Evolutionary conservation across 1,140 invertebrate species (phyloP).

Genomic region (Bombus affinis): DNA sequence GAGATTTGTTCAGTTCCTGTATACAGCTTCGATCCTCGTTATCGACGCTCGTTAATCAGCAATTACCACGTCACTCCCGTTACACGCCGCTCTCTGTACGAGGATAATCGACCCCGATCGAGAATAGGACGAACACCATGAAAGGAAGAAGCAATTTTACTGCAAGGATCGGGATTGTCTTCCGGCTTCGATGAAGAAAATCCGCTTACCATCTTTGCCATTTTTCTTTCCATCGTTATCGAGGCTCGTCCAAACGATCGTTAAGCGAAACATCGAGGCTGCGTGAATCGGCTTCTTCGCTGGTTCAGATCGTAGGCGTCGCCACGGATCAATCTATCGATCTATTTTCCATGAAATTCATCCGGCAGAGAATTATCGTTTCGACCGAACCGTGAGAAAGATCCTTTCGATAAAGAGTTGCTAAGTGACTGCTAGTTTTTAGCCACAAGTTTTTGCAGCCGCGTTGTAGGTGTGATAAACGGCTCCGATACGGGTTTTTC

Average conservation of each 20-base stretch:
- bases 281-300: slow-evolving; percentile 24
- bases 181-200: slow-evolving; percentile 34
- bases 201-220: slow-evolving; percentile 33
- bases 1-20: slow-evolving; percentile 9
- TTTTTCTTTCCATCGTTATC: slow-evolving; percentile 59
- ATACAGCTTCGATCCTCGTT: slow-evolving; percentile 6
- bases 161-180: slow-evolving; percentile 3
- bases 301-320: slow-evolving; percentile 48
- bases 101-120: slow-evolving; percentile 24
- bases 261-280: slow-evolving; percentile 40
- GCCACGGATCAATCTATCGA: neutral
- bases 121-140: slow-evolving; percentile 18
- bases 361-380: slow-evolving; percentile 5
- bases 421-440: slow-evolving; percentile 8
- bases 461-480: neutral
- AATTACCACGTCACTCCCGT: slow-evolving; percentile 18
- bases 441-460: neutral
- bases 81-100: neutral
- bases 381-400: slow-evolving; percentile 9
- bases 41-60: slow-evolving; percentile 37
- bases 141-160: slow-evolving; percentile 41
- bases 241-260: slow-evolving; percentile 37
- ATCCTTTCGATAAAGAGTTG: neutral
- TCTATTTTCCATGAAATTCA: slow-evolving; percentile 33
- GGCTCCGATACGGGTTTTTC: neutral